Conservation (phyloP, 2,797 vertebrate genomes). For the Girardinus metallicus region DNA sequence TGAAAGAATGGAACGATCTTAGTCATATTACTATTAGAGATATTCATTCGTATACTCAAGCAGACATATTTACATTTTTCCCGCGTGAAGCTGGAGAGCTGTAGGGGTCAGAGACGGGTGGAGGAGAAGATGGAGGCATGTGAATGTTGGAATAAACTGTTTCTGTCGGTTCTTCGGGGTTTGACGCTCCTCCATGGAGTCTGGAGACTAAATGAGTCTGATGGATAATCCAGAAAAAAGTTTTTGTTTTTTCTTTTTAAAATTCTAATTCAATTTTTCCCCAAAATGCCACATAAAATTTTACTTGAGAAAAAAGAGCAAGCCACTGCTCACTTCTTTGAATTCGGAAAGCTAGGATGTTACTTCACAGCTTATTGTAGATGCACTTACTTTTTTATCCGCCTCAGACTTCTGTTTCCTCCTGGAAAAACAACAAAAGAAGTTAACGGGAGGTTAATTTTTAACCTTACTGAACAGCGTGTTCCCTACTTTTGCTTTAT, state of each 20-base stretch:
- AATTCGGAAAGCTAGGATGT: not conserved
- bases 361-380: not conserved
- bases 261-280: not conserved
- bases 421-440: slow-evolving; percentile 29
- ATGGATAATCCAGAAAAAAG: slow-evolving; percentile 1
- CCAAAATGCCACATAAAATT: not conserved
- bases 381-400: slow-evolving; percentile 48
- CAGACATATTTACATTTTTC: slow-evolving; percentile 15
- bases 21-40: not conserved
- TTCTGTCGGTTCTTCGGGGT: slow-evolving; percentile 8
- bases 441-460: not conserved
- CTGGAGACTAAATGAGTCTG: not conserved
- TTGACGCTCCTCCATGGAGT: not conserved
- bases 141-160: slow-evolving; percentile 42
- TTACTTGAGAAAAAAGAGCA: not conserved
- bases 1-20: slow-evolving; percentile 6
- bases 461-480: not conserved
- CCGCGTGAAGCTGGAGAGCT: not conserved
- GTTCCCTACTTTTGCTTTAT: not conserved
- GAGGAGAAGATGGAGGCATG: not conserved
- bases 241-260: not conserved
- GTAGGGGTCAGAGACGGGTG: not conserved
- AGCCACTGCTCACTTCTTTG: not conserved
- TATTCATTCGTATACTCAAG: not conserved
- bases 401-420: slow-evolving; percentile 12